Base-by-base conservation (phyloP, 1,140 invertebrate genomes). In the Apis laboriosa region DNA sequence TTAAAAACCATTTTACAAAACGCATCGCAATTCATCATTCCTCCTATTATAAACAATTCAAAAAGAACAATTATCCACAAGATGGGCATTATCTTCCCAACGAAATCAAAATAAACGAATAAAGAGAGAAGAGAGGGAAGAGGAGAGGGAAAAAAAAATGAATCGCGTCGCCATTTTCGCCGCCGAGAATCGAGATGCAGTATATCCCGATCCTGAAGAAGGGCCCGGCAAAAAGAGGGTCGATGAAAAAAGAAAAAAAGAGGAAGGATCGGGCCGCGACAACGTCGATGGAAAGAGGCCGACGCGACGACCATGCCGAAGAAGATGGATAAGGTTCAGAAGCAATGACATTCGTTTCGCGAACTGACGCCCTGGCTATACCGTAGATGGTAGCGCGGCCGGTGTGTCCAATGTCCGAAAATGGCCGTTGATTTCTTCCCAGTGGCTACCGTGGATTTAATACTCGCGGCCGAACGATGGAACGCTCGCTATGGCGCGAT, bases 401-500 rank as follows among this genome's bases (percentile, higher is more conserved):
- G 75, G 67, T 78, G 86, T 82, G 74, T 73, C 74, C 83, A 77
- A 66, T 28, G 64, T 79, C 86, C 86, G 71, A 88, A 88, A 88
- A 87, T 88, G 86, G 83, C 76, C 64, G 76, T 75, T 49, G 77
- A 87, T 84, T 88, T 87, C 77, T 88, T 84, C 78, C 28, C 24
- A 21, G 66, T 63, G 82, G 66, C 75, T 87, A 86, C 77, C 83
- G 58, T 63, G 64, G 76, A 88, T 88, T 88, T 82, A 85, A 88
- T 85, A 78, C 87, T 49, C 72, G 24, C n/a, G 66, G 77, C 58
- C 77, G 13, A n/a, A 53, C 86, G 86, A 84, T 73, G 85, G 83
- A 85, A 88, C 85, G 86, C 72, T 88, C 76, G 79, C 86, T 88
- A 83, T 87, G 82, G 85, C 70, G 79, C 82, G 86, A 82, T 83